Conservation (phyloP, 2,113 vertebrate genomes). For the Garra rufa region DNA sequence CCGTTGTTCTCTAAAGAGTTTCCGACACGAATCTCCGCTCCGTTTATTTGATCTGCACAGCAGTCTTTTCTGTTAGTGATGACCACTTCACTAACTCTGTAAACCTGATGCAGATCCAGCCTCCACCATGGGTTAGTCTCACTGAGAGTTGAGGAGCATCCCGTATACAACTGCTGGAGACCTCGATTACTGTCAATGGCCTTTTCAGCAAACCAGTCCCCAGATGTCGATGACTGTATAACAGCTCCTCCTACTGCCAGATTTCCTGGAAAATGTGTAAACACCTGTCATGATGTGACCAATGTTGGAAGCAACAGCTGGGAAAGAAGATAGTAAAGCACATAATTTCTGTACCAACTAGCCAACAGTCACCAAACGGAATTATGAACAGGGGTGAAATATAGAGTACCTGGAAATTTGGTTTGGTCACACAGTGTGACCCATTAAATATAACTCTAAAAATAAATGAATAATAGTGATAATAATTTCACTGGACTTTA, state of each 20-base stretch:
- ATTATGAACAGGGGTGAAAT: no score
- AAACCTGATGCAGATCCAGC: neutral
- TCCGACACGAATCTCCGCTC: neutral
- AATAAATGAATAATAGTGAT: no score
- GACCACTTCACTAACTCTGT: neutral
- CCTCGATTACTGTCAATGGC: slow-evolving; percentile 53
- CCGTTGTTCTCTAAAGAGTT: neutral
- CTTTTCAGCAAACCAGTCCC: neutral
- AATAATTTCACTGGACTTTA: no score
- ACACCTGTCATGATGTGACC: no score
- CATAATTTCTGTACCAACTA: no score
- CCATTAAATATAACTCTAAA: no score
- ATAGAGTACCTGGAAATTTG: no score
- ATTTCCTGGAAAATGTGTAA: no score
- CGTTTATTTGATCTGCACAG: neutral
- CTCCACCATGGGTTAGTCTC: neutral
- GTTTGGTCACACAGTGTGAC: no score
- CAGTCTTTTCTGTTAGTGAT: neutral
- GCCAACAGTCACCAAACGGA: no score
- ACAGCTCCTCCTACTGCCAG: neutral
- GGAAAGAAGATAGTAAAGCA: no score
- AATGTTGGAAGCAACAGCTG: no score
- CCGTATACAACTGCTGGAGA: fast-evolving
- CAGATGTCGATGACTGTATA: slow-evolving; percentile 42
- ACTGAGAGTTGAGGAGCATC: slow-evolving; percentile 20